A percentile compares a stretch with the other conserved stretches of the same genome.
Evolutionary conservation across 1,140 invertebrate genomes (phyloP).

Genomic region (Drosophila hydei): DNA sequence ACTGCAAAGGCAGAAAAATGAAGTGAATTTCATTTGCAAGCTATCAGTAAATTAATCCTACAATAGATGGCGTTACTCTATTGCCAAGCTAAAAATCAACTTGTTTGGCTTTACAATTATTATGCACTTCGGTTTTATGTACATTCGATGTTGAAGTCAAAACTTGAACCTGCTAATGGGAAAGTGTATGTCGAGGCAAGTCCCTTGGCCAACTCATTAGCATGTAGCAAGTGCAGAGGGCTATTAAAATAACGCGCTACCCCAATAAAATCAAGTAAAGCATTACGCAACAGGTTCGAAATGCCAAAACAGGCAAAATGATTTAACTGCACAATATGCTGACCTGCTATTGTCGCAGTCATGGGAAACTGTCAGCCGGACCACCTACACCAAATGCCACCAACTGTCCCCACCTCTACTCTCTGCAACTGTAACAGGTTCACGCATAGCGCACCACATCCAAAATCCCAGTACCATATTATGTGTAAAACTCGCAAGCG

Average conservation of each 20-base stretch:
- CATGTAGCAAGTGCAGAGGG: slow-evolving; percentile 34
- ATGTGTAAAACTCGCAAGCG: slow-evolving; percentile 52
- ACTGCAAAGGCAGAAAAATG: too few species aligned
- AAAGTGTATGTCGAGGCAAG: neutral
- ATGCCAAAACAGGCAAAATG: slow-evolving; percentile 26
- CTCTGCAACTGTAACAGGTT: slow-evolving; percentile 45
- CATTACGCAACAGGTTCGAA: slow-evolving; percentile 63
- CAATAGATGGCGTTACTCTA: slow-evolving; percentile 4
- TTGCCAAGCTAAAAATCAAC: neutral
- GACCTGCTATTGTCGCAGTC: slow-evolving; percentile 46
- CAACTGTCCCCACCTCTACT: neutral
- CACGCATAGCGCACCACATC: slow-evolving; percentile 54
- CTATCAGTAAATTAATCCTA: too few species aligned
- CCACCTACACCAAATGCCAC: slow-evolving; percentile 16
- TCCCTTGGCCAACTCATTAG: slow-evolving; percentile 39
- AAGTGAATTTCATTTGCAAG: too few species aligned
- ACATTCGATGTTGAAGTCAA: neutral
- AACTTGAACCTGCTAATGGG: neutral
- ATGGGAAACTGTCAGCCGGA: slow-evolving; percentile 62
- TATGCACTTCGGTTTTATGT: neutral
- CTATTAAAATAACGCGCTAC: slow-evolving; percentile 50
- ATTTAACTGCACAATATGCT: slow-evolving; percentile 25
- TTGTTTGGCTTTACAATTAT: neutral
- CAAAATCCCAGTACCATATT: slow-evolving; percentile 42
- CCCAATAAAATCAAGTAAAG: slow-evolving; percentile 70